Evolutionary conservation across 2,797 vertebrate species (phyloP).

Genomic region (Vultur gryphus): DNA sequence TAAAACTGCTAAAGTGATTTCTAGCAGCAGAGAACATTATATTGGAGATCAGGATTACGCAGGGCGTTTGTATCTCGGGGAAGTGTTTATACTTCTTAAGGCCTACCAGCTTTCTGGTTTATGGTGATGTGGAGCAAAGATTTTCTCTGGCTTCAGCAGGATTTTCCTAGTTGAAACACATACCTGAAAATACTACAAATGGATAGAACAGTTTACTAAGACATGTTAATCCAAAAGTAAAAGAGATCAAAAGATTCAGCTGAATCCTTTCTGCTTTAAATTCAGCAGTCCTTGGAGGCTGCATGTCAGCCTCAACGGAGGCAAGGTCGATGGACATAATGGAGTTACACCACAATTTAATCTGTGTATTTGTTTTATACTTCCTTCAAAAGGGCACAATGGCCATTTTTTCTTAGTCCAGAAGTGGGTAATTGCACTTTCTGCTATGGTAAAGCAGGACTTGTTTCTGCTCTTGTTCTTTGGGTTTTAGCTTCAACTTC

Average conservation of each 20-base stretch:
- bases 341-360: background rate
- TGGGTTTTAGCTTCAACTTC: background rate
- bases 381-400: background rate
- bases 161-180: background rate
- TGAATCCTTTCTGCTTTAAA: background rate
- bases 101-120: background rate
- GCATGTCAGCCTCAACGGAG: background rate
- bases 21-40: background rate
- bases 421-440: background rate
- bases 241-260: background rate
- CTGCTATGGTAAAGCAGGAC: background rate
- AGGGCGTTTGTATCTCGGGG: background rate
- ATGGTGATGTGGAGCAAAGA: background rate
- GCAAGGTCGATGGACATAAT: background rate
- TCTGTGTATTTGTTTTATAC: background rate
- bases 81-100: background rate
- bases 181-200: background rate
- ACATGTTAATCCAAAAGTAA: background rate
- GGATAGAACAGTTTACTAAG: background rate
- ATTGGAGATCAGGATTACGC: background rate
- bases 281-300: background rate
- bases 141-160: background rate
- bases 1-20: constrained; percentile 17
- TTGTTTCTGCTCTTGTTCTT: background rate
- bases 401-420: background rate